phyloP scores from a whole-genome alignment of 2,113 vertebrate genomes.

The Thermophis baileyi region DNA sequence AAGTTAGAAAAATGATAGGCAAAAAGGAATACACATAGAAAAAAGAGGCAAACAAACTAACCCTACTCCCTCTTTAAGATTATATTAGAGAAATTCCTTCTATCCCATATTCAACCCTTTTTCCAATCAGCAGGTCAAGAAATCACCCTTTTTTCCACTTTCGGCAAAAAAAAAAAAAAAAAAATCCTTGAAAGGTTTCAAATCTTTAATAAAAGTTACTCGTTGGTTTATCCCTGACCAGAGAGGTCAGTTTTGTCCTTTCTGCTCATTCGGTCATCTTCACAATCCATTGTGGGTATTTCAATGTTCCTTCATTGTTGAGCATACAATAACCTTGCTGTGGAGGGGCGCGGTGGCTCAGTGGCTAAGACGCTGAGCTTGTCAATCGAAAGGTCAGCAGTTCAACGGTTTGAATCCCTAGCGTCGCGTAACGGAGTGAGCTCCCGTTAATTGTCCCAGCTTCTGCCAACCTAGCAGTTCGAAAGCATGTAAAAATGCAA shows the following conservation, averaged over 20 bases:
- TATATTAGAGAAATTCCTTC: not conserved
- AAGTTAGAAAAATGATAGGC: not conserved
- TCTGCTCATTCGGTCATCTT: not conserved
- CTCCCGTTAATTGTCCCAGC: no score
- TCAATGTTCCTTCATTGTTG: not conserved
- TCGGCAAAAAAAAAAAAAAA: not conserved
- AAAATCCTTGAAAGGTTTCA: not conserved
- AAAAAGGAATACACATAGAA: not conserved
- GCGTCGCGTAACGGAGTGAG: no score
- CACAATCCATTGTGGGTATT: not conserved
- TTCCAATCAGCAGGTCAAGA: not conserved
- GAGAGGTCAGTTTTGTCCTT: not conserved
- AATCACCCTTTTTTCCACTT: not conserved
- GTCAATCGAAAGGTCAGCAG: no score
- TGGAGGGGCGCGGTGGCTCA: no score
- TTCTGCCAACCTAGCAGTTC: no score
- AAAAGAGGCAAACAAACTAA: not conserved
- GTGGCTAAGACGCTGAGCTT: no score
- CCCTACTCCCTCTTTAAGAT: not conserved
- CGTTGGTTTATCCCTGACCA: not conserved
- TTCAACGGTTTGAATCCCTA: no score
- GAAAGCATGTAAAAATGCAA: no score
- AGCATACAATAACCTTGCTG: not conserved
- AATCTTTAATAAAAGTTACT: not conserved
- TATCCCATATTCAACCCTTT: not conserved